phyloP scores from a whole-genome alignment of 2,113 vertebrate genomes.

The Paradoxurus hermaphroditus region DNA sequence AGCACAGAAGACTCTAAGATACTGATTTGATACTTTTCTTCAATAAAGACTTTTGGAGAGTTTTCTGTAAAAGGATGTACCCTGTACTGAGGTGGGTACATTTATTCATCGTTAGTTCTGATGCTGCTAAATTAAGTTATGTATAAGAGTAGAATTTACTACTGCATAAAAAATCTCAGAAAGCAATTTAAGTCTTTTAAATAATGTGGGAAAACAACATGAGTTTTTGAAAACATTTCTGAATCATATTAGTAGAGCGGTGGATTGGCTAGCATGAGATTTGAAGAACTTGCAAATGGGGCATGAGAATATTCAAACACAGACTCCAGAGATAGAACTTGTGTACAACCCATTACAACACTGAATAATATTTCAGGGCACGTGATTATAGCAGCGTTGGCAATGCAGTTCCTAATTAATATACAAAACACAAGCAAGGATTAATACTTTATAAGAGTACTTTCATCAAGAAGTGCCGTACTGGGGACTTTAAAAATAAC shows the following conservation, averaged over 20 bases:
- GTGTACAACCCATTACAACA: constrained; percentile 39
- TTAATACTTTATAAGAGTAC: neutral
- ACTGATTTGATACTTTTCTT: constrained; percentile 76
- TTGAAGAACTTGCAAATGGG: constrained; percentile 37
- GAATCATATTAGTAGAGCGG: neutral
- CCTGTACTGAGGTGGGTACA: constrained; percentile 52
- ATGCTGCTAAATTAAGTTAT: constrained; percentile 43
- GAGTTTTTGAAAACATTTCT: constrained; percentile 21
- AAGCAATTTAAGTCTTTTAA: constrained; percentile 42
- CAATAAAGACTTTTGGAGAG: constrained; percentile 50
- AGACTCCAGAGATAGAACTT: constrained; percentile 1
- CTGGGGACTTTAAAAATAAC: neutral
- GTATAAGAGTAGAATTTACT: constrained; percentile 34
- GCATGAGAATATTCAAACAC: neutral
- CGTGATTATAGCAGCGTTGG: constrained; percentile 36
- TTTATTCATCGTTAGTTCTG: constrained; percentile 62
- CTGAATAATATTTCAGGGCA: constrained; percentile 28
- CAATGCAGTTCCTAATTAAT: constrained; percentile 53
- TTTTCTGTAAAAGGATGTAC: constrained; percentile 36
- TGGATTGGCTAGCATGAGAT: neutral
- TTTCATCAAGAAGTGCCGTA: neutral
- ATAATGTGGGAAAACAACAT: neutral
- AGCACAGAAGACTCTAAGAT: constrained; percentile 73
- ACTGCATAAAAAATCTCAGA: neutral
- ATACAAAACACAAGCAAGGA: constrained; percentile 32